phyloP scores from a whole-genome alignment of 1,140 invertebrate genomes.

The Euschistus heros region DNA sequence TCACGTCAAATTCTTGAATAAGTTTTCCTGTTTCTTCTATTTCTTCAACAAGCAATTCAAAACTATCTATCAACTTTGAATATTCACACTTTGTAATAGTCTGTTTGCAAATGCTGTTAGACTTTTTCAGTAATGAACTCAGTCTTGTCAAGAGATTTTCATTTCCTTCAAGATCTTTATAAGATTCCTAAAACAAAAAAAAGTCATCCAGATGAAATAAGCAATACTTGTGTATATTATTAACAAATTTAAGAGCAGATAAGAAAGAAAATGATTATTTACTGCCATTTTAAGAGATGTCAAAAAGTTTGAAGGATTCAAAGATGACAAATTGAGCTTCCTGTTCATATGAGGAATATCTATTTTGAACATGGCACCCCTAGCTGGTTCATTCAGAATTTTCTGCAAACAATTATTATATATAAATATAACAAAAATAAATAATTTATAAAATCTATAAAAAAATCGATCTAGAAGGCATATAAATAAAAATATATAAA shows the following conservation, averaged over 20 bases:
- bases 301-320: no score
- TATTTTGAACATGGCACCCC: conserved; percentile 28
- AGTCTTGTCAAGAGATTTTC: conserved; percentile 3
- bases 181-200: not conserved
- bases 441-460: no score
- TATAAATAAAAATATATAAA: no score
- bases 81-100: conserved; percentile 21
- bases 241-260: no score
- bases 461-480: no score
- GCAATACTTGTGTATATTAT: no score
- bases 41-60: conserved; percentile 13
- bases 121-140: conserved; percentile 40
- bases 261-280: no score
- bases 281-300: no score
- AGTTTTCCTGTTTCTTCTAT: conserved; percentile 16
- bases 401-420: conserved; percentile 33
- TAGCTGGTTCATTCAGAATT: conserved; percentile 43
- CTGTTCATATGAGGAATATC: not conserved
- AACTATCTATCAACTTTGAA: conserved; percentile 17
- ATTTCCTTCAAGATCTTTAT: not conserved
- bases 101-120: conserved; percentile 31
- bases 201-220: no score
- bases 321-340: no score
- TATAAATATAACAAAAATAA: no score
- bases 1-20: conserved; percentile 18